phyloP scores from a whole-genome alignment of 2,888 invertebrate genomes.

The Dryococelus australis region DNA sequence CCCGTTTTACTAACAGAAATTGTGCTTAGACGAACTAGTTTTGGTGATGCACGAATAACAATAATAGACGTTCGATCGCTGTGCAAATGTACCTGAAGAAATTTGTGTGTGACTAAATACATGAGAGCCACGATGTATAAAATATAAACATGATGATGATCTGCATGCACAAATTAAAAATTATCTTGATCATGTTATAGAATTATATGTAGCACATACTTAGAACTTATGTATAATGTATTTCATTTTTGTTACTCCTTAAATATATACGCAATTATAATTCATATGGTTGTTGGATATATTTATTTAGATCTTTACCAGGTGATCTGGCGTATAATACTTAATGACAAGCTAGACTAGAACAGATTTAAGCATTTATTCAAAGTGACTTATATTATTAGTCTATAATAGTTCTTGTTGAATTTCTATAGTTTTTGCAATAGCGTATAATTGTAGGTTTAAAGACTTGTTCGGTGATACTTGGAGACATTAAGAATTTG shows the following conservation, averaged over 20 bases:
- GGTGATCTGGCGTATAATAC: no score
- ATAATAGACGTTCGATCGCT: slow-evolving; percentile 21
- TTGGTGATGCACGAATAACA: slow-evolving; percentile 16
- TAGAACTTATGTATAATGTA: not conserved
- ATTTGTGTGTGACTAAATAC: slow-evolving; percentile 20
- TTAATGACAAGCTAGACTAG: not conserved
- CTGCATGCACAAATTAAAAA: slow-evolving; percentile 27
- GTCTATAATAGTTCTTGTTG: no score
- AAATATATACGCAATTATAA: not conserved
- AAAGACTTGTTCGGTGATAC: no score
- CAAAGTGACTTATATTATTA: no score
- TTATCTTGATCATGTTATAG: slow-evolving; percentile 12
- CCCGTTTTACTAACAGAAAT: not conserved
- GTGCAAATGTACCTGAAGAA: slow-evolving; percentile 29
- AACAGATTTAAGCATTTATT: not conserved
- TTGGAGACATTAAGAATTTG: no score
- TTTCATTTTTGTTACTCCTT: slow-evolving; percentile 16
- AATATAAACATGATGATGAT: not conserved
- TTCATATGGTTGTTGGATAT: not conserved
- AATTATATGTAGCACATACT: not conserved
- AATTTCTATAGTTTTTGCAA: no score
- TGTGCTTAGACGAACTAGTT: not conserved
- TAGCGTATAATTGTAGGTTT: no score
- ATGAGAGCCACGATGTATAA: not conserved
- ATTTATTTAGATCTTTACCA: not conserved